Evolutionary conservation across 2,888 invertebrate genomes (phyloP).

Genomic region (Maniola hyperantus): DNA sequence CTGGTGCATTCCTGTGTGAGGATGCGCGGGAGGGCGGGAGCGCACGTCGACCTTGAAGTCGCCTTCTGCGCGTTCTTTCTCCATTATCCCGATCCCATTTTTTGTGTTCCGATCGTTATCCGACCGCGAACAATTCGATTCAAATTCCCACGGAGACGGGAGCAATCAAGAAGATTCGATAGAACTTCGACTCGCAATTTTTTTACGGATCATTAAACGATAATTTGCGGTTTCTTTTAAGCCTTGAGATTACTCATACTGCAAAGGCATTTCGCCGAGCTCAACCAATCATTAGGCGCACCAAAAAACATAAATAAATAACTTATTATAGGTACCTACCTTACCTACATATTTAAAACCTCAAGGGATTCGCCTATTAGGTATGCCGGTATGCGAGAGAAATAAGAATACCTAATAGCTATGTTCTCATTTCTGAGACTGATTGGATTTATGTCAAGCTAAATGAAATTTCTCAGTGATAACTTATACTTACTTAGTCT

Average conservation of each 20-base stretch:
- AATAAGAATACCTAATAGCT: too few species aligned
- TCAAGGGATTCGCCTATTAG: neutral
- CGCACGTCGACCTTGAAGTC: constrained; percentile 66
- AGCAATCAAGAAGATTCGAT: constrained; percentile 65
- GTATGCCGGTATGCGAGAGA: neutral
- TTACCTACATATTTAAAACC: neutral
- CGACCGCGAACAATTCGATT: constrained; percentile 74
- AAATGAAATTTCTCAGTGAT: neutral
- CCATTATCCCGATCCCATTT: constrained; percentile 75
- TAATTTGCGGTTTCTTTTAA: constrained; percentile 31
- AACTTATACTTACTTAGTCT: too few species aligned
- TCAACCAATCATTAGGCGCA: constrained; percentile 4
- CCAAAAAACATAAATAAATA: constrained; percentile 2
- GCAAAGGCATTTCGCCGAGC: constrained; percentile 8
- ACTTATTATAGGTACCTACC: neutral
- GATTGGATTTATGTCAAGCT: neutral
- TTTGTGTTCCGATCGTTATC: constrained; percentile 78
- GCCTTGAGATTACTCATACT: constrained; percentile 8
- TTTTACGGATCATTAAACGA: constrained; percentile 45
- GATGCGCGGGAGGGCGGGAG: constrained; percentile 37
- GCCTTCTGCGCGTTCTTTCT: constrained; percentile 61
- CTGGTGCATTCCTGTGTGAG: constrained; percentile 61
- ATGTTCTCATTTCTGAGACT: too few species aligned
- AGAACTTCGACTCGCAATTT: constrained; percentile 66
- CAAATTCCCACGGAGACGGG: constrained; percentile 71